Evolutionary conservation across 2,797 vertebrate genomes (phyloP), one percentile per base, ranked within the genome.

Genomic region (Pseudochirops cupreus): DNA sequence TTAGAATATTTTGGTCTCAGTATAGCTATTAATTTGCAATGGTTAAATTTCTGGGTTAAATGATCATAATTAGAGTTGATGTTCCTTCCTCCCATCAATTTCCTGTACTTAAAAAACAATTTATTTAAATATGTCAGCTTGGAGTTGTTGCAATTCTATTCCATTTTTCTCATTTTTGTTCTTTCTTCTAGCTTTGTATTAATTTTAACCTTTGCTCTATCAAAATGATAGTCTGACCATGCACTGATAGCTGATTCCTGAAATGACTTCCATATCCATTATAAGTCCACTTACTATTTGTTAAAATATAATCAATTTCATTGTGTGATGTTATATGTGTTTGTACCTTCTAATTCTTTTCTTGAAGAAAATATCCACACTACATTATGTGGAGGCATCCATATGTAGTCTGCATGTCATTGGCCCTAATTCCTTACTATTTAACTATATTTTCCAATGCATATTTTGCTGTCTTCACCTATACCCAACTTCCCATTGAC

Each of bases 251-350:
- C 74, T 28, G 74, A 87, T 87, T 50, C 39, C 74, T 87, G 74
- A 87, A 87, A 50, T 87, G 39, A 87, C 24, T 87, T 87, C 74
- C 39, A 50, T 39, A 50, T 50, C 39, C 74, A 87, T 87, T 50
- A 87, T 10, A 26, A 50, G 24, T 87, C 24, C 74, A 87, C 26
- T 87, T 87, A 12, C 74, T 26, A 87, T 87, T 87, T 87, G 74
- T 50, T 87, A 87, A 87, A 87, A 87, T 87, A 87, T 11, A 50
- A 87, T 87, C 74, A 87, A 50, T 87, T 87, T 87, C 74, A 87
- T 50, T 87, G 50, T 26, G 2, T 26, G 39, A 50, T 87, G 21
- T 87, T 87, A 26, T 87, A 87, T 87, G 24, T 16, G 4, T 50
- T 87, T 28, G 39, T 14, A 46, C 3, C n/a, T 24, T 82, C 67